Percentiles rank a stretch among this genome's conserved stretches.
These are phyloP conservation scores for Microctenopoma steveboyesi DNA, from an alignment of 2,797 vertebrate genomes.

Conservation along the genomic window DNA sequence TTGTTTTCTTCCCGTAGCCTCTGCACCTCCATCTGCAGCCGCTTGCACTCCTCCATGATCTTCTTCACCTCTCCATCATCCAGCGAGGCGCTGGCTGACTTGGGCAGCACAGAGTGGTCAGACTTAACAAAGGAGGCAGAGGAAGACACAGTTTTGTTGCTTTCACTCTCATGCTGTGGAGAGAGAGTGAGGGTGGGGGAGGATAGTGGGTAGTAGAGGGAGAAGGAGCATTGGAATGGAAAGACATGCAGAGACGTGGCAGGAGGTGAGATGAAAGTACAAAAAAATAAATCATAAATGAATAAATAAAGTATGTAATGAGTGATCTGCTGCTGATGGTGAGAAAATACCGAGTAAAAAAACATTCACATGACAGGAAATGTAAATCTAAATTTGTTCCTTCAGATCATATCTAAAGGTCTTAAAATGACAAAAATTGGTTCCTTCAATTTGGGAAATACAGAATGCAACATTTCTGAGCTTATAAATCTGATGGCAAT, in stretches of 20 bases:
- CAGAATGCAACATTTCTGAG: not conserved
- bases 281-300: slow-evolving; percentile 47
- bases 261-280: slow-evolving; percentile 52
- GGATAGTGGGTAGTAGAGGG: not conserved
- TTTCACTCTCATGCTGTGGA: slow-evolving; percentile 92
- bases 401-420: not conserved
- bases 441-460: not conserved
- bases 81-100: slow-evolving; percentile 89
- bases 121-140: slow-evolving; percentile 88
- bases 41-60: slow-evolving; percentile 94
- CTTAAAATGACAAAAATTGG: not conserved
- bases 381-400: not conserved
- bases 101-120: slow-evolving; percentile 86
- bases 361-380: not conserved
- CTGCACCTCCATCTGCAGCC: slow-evolving; percentile 92
- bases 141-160: slow-evolving; percentile 90
- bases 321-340: slow-evolving; percentile 34
- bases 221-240: not conserved
- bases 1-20: slow-evolving; percentile 94
- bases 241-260: slow-evolving; percentile 41
- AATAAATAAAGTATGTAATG: slow-evolving; percentile 55
- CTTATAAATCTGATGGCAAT: not conserved
- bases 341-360: slow-evolving; percentile 6
- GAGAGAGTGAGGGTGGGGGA: slow-evolving; percentile 46
- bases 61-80: slow-evolving; percentile 93